Evolutionary conservation across 2,113 vertebrate genomes (phyloP), one percentile per base, ranked within the genome.

Genomic region (Burhinus bistriatus): DNA sequence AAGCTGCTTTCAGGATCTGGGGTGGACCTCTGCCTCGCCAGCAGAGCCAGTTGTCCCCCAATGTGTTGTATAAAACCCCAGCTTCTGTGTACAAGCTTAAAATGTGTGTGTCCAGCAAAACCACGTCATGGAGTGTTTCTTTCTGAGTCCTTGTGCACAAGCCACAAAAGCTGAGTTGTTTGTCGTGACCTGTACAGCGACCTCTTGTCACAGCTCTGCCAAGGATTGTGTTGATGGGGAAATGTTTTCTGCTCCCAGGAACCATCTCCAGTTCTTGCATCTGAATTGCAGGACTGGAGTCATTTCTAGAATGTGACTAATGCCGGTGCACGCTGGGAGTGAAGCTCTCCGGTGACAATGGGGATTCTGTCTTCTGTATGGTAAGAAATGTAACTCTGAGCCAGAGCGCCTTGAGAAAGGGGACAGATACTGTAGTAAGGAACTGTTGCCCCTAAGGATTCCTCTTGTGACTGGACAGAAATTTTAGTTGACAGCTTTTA

Each of bases 31-130:
- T 26, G 23, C 40, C 52, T n/a, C 1, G 3, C 27, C 38, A 40
- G 38, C 51, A 55, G 38, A 73, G 38, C 38, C 10, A 3, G 14
- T 32, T 55, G 51, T 54, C 27, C 27, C 36, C 36, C 36, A 32
- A 1, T 0, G 8, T 32, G 19, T 54, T 3, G 2, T 17, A 8
- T 55, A 32, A 25, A 21, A 34, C 21, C 21, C 20, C 36, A 5
- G 51, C 20, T 11, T 40, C 51, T 1, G 4, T 55, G 36, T 36
- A 40, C 20, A 42, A 72, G 29, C 54, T 30, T 23, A 51, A 71
- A 71, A 38, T 51, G 19, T 12, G 8, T 32, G 38, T 55, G 40
- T 72, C 27, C 14, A 72, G 51, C 27, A 12, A 54, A 72, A 30
- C 19, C 10, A 12, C 1, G 5, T 40, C 10, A 9, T 9, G 20